These are phyloP conservation scores for Argyresthia goedartella DNA, from an alignment of 2,888 invertebrate species.

Conservation along the genomic window DNA sequence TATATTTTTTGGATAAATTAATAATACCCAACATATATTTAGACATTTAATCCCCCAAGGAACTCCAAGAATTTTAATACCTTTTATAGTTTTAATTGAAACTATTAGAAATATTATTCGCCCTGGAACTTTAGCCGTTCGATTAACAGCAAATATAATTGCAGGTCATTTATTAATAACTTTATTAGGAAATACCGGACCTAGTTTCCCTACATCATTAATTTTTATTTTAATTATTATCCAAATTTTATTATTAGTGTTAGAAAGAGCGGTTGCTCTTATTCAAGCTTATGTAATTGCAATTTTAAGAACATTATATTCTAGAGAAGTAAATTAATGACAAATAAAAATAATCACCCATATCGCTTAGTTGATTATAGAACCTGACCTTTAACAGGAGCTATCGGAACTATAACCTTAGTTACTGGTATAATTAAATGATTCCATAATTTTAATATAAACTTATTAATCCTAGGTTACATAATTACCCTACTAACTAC, in stretches of 20 bases:
- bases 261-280: conserved; percentile 73
- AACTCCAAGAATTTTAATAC: conserved; percentile 74
- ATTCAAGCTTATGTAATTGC: conserved; percentile 79
- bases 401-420: conserved; percentile 69
- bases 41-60: conserved; percentile 78
- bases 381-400: conserved; percentile 74
- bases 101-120: conserved; percentile 80
- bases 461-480: conserved; percentile 64
- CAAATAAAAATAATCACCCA: conserved; percentile 68
- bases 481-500: conserved; percentile 53
- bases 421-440: conserved; percentile 72
- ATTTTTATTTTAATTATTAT: conserved; percentile 42
- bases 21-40: conserved; percentile 74
- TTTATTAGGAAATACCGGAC: conserved; percentile 56
- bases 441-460: conserved; percentile 69
- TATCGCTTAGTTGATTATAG: conserved; percentile 76
- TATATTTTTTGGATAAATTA: conserved; percentile 75
- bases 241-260: conserved; percentile 63
- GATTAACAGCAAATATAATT: conserved; percentile 83
- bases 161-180: conserved; percentile 79
- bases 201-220: conserved; percentile 26
- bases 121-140: conserved; percentile 77
- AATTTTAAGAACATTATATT: conserved; percentile 75
- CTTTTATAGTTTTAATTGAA: conserved; percentile 83
- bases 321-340: conserved; percentile 76